Conservation (phyloP, 2,113 vertebrate species). For the Lagenorhynchus albirostris region DNA sequence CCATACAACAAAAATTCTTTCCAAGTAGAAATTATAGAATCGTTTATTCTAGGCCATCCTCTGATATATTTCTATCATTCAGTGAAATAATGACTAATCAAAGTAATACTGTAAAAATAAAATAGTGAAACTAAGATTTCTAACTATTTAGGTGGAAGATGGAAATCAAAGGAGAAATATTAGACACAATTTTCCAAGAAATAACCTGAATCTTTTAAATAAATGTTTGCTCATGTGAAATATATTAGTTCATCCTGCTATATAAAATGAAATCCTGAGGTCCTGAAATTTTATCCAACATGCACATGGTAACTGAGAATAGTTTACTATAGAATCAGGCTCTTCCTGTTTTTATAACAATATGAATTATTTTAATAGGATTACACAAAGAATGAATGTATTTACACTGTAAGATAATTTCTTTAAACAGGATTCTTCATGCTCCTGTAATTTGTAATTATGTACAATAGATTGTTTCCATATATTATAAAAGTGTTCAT, state of each 20-base stretch:
- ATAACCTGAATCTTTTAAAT: background rate
- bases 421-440: background rate
- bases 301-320: background rate
- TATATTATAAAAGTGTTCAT: background rate
- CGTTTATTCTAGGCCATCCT: background rate
- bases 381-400: background rate
- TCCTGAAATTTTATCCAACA: background rate
- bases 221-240: background rate
- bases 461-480: background rate
- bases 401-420: background rate
- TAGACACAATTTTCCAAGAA: background rate
- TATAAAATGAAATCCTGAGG: background rate
- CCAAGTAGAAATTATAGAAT: background rate
- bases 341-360: background rate
- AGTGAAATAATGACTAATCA: background rate
- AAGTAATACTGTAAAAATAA: background rate
- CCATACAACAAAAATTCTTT: background rate
- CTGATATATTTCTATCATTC: background rate
- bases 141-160: background rate
- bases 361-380: background rate
- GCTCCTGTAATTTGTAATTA: background rate
- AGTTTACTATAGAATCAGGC: background rate
- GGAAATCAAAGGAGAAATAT: background rate
- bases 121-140: background rate
- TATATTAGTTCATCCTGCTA: background rate